Evolutionary conservation across 2,113 vertebrate genomes (phyloP), one percentile per base, ranked within the genome.

Genomic region (Numida meleagris): DNA sequence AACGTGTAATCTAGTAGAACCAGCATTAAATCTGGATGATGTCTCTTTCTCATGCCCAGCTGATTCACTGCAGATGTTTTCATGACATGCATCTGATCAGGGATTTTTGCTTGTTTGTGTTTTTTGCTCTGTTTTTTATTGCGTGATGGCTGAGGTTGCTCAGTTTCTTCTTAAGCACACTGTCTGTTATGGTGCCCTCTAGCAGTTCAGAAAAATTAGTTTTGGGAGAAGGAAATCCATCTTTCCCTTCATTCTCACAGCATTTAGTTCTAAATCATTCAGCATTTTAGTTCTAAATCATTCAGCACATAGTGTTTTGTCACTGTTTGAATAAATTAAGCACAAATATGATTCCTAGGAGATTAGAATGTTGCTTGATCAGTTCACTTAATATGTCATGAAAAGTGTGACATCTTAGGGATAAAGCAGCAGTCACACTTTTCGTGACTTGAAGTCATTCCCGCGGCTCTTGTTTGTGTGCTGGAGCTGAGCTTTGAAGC

Each of bases 371-470:
- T 57, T 42, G n/a, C 18, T 46, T 42, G n/a, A 34, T 80, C 23
- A 40, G 24, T 70, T 77, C 31, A 40, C 0, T 0, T 43, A n/a
- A 24, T 18, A 15, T 3, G 38, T 89, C 46, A 65, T 59, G 14
- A n/a, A n/a, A n/a, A n/a, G n/a, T n/a, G n/a, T n/a, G n/a, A 40
- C 6, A 2, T 66, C 87, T 70, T 71, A 12, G 4, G 20, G n/a
- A 31, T 63, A 40, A 27, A 36, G 51, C 36, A 74, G 3, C 18
- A 71, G 38, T 71, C 0, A 0, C 18, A 10, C 15, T 82, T 85
- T 89, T 38, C 23, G 46, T 55, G 40, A 70, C 62, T 82, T 92
- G 66, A 21, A 10, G 3, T 57, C 15, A 7, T 84, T 71, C n/a
- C 38, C 9, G 2, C 45, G 42, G 33, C 29, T 82, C 25, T 31